These are phyloP conservation scores for Euphydryas editha DNA, from an alignment of 2,888 invertebrate genomes.

Conservation along the genomic window DNA sequence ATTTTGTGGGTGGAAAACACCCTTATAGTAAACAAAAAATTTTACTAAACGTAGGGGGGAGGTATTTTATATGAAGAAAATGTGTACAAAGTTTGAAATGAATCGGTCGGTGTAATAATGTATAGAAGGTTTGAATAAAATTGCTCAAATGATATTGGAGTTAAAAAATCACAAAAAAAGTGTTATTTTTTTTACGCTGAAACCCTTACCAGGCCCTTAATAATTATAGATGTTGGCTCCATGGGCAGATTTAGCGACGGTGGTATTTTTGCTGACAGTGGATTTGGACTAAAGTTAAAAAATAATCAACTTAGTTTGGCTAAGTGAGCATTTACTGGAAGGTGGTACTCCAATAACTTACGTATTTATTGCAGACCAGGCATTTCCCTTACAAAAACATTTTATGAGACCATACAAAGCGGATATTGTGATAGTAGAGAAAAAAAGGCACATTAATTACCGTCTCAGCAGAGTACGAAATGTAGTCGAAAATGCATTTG, in stretches of 20 bases:
- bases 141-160: no score
- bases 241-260: conserved; percentile 42
- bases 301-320: conserved; percentile 32
- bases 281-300: conserved; percentile 13
- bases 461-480: conserved; percentile 40
- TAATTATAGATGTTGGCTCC: conserved; percentile 39
- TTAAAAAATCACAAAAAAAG: no score
- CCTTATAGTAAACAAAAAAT: no score
- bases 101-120: no score
- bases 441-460: conserved; percentile 36
- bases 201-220: no score
- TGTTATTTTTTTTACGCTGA: no score
- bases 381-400: conserved; percentile 21
- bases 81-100: no score
- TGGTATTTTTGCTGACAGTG: conserved; percentile 40
- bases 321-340: conserved; percentile 36
- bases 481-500: conserved; percentile 1
- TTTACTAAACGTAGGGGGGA: no score
- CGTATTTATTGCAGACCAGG: conserved; percentile 36
- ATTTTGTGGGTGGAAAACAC: no score
- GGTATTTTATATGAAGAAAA: no score
- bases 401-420: conserved; percentile 19
- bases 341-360: conserved; percentile 41
- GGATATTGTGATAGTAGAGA: conserved; percentile 10
- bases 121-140: no score